Conservation (phyloP, 2,797 vertebrate genomes). For the Artibeus jamaicensis region DNA sequence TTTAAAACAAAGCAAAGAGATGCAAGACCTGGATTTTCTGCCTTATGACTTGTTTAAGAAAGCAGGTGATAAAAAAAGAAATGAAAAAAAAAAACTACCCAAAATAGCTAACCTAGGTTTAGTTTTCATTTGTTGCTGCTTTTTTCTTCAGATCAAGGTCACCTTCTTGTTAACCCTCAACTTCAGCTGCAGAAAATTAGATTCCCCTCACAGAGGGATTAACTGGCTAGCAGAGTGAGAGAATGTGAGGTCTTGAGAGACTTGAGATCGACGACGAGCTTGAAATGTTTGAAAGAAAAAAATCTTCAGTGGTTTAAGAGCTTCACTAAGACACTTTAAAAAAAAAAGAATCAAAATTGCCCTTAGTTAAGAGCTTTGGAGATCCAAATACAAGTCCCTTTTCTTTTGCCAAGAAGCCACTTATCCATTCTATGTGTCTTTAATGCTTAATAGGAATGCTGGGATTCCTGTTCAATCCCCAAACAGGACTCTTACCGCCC, state of each 20-base stretch:
- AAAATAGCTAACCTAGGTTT: not conserved
- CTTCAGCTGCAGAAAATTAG: slow-evolving; percentile 48
- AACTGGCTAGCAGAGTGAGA: not conserved
- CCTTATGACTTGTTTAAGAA: not conserved
- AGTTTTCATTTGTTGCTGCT: not conserved
- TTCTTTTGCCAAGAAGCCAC: slow-evolving; percentile 48
- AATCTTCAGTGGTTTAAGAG: not conserved
- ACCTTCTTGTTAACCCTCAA: slow-evolving; percentile 57
- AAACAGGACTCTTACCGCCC: not conserved
- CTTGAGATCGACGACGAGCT: not conserved
- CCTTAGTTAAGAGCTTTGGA: slow-evolving; percentile 59
- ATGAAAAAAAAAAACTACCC: not conserved
- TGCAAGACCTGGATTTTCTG: slow-evolving; percentile 37
- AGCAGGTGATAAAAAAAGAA: not conserved
- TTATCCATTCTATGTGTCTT: slow-evolving; percentile 58
- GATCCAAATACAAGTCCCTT: slow-evolving; percentile 34
- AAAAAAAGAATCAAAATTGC: slow-evolving; percentile 14
- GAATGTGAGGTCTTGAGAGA: slow-evolving; percentile 4
- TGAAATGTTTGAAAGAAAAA: not conserved
- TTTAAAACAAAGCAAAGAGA: slow-evolving; percentile 10
- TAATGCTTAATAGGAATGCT: not conserved
- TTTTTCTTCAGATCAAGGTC: slow-evolving; percentile 39
- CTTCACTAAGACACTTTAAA: slow-evolving; percentile 44
- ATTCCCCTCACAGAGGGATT: slow-evolving; percentile 6
- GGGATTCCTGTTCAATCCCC: not conserved